These are phyloP conservation scores for Etheostoma spectabile DNA, from an alignment of 2,113 vertebrate species.

Conservation along the genomic window DNA sequence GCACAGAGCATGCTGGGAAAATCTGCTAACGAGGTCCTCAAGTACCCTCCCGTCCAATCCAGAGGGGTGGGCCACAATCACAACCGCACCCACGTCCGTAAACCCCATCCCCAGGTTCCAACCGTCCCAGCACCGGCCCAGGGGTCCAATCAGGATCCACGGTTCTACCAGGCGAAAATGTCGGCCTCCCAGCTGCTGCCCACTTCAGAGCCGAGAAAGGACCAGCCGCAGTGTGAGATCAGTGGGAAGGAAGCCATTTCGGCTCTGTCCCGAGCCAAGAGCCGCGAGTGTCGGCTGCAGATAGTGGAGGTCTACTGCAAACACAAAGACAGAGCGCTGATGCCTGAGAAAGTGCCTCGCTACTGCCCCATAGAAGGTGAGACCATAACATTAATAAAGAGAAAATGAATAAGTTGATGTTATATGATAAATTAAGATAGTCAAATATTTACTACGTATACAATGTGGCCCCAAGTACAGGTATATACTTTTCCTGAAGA, in stretches of 20 bases:
- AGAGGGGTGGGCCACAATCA: constrained; percentile 16
- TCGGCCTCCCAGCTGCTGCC: constrained; percentile 28
- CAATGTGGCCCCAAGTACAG: neutral
- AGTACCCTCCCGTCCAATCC: constrained; percentile 39
- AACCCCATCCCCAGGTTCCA: constrained; percentile 27
- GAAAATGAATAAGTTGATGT: neutral
- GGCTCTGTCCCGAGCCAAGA: constrained; percentile 89
- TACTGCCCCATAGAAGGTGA: constrained; percentile 92
- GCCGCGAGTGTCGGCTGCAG: constrained; percentile 89
- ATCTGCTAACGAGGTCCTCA: constrained; percentile 80
- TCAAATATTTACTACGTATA: neutral
- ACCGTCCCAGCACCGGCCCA: constrained; percentile 32
- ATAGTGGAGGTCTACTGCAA: constrained; percentile 90
- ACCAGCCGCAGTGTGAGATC: constrained; percentile 88
- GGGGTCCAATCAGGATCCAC: constrained; percentile 27
- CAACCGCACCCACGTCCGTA: constrained; percentile 49
- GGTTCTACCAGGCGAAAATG: constrained; percentile 38
- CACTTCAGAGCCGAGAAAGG: constrained; percentile 75
- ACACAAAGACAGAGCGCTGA: constrained; percentile 88
- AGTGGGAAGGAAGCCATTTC: constrained; percentile 93
- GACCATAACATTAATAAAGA: neutral
- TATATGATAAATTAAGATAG: neutral
- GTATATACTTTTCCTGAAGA: neutral
- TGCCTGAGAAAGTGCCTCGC: constrained; percentile 90
- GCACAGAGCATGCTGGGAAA: constrained; percentile 76